Conservation (phyloP, 2,797 vertebrate genomes). For the Falco rusticolus region DNA sequence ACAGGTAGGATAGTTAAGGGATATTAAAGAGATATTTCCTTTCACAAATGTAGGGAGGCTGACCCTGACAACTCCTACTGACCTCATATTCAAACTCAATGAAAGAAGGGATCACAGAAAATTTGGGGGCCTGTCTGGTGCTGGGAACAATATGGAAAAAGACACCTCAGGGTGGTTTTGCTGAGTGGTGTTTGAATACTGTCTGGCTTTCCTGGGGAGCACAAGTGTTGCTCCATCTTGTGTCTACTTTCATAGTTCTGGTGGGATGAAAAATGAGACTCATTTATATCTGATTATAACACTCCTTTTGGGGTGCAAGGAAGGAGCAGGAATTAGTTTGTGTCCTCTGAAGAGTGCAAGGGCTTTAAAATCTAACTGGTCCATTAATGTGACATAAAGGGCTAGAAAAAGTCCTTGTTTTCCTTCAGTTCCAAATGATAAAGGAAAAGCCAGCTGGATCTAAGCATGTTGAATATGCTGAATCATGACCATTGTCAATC, state of each 20-base stretch:
- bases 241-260: neutral
- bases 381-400: neutral
- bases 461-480: neutral
- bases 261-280: neutral
- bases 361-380: neutral
- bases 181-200: constrained; percentile 55
- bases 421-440: neutral
- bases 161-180: neutral
- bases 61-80: neutral
- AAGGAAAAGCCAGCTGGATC: neutral
- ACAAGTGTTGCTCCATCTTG: constrained; percentile 21
- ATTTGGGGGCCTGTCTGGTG: neutral
- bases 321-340: neutral
- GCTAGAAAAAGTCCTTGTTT: neutral
- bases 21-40: neutral
- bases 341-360: neutral
- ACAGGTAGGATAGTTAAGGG: neutral
- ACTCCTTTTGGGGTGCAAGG: neutral
- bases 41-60: neutral
- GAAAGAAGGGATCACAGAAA: constrained; percentile 34
- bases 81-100: neutral
- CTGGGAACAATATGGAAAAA: constrained; percentile 14
- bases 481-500: constrained; percentile 9
- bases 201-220: constrained; percentile 7
- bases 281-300: neutral